These are phyloP conservation scores for Alligator mississippiensis DNA, from an alignment of 2,113 vertebrate species.

Conservation along the genomic window DNA sequence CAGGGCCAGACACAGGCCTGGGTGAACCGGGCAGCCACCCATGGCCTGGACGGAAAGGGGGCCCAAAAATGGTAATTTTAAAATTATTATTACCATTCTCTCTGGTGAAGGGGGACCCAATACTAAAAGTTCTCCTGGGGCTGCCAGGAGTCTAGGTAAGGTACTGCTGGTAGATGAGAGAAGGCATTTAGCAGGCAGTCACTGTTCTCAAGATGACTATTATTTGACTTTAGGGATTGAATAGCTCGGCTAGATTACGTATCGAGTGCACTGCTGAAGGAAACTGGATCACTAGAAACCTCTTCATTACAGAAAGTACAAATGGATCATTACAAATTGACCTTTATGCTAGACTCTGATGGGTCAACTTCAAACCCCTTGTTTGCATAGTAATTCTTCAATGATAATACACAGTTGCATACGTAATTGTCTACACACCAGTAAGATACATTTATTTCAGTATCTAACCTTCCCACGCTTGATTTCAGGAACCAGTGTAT, in stretches of 20 bases:
- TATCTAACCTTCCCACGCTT: neutral
- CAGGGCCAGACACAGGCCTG: neutral
- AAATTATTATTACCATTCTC: too few species aligned
- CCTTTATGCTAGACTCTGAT: neutral
- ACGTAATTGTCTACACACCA: neutral
- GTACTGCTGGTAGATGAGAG: too few species aligned
- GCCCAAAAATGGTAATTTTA: too few species aligned
- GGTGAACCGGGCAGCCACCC: too few species aligned
- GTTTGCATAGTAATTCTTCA: neutral
- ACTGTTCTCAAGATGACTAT: neutral
- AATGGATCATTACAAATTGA: conserved; percentile 14
- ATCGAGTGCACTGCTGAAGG: neutral
- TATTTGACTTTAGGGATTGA: neutral
- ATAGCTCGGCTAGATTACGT: neutral
- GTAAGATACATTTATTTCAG: neutral
- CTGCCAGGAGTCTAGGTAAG: too few species aligned
- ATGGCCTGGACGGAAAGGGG: too few species aligned
- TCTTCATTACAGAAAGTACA: neutral
- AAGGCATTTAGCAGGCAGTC: too few species aligned
- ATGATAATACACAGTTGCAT: neutral
- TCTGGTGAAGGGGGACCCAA: too few species aligned
- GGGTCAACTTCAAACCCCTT: neutral
- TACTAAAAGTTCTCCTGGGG: too few species aligned
- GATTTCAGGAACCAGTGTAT: neutral
- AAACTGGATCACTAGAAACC: neutral